Conservation (phyloP, 1,140 invertebrate genomes). For the Batillaria attramentaria region DNA sequence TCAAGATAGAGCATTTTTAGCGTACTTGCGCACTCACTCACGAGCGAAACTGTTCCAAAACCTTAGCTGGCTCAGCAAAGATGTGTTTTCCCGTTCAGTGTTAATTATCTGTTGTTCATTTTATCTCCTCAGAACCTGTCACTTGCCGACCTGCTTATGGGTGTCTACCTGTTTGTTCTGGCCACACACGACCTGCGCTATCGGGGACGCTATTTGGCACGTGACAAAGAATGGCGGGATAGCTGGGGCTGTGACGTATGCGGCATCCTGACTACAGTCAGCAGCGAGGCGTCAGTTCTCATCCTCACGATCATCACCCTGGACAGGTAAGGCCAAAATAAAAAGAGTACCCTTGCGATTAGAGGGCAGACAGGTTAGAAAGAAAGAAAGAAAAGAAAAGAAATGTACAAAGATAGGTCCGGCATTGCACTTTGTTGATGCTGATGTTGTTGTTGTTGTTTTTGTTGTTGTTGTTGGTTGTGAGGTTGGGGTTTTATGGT, state of each 20-base stretch:
- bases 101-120: no score
- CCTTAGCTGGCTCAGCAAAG: not conserved
- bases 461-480: no score
- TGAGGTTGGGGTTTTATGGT: no score
- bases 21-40: no score
- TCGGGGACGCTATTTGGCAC: slow-evolving; percentile 77
- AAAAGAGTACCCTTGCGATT: no score
- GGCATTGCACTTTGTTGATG: no score
- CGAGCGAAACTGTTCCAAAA: no score
- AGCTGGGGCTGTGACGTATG: slow-evolving; percentile 74
- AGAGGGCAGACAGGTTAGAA: no score
- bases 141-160: slow-evolving; percentile 85
- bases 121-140: slow-evolving; percentile 77
- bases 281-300: slow-evolving; percentile 78
- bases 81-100: not conserved
- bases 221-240: slow-evolving; percentile 79
- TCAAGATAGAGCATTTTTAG: no score
- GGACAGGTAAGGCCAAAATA: slow-evolving; percentile 78
- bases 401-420: no score
- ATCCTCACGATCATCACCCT: slow-evolving; percentile 84
- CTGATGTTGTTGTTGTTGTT: no score
- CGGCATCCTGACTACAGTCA: slow-evolving; percentile 58
- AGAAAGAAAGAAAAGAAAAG: no score
- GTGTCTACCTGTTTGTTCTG: slow-evolving; percentile 82
- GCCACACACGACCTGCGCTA: slow-evolving; percentile 79